Base-by-base conservation (phyloP, 2,113 vertebrate genomes). In the Kryptolebias marmoratus region DNA sequence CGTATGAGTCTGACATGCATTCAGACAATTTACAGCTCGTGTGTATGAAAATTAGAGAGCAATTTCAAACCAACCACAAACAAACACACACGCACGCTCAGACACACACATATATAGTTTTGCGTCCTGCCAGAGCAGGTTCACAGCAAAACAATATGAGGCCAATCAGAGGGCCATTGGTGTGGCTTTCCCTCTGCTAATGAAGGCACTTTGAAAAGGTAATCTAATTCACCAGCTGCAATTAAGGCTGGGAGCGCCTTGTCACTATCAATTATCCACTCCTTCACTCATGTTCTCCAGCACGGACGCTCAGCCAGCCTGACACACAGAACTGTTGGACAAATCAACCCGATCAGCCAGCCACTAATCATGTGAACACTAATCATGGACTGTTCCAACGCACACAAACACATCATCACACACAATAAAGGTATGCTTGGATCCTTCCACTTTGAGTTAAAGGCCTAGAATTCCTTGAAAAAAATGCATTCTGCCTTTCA, bases 151-250 rank as follows among this genome's bases (percentile, higher is more conserved):
- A 91, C 90, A 91, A 91, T 92, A 91, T 91, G 92, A 91, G 87
- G 84, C 88, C 89, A 93, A 92, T 93, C 90, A 93, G 75, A 77
- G 72, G 79, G 86, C 81, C 78, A 81, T 87, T 90, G 88, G 88
- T 90, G 89, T 90, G 87, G 81, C 87, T 92, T 87, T 93, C 85
- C 78, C 84, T 78, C 76, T 77, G 81, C 86, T 94, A 94, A 93
- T 92, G 88, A 93, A 91, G 88, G 86, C 87, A 91, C 91, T 94
- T 92, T 91, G 90, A 91, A 91, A 91, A 91, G 90, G 93, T 93
- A 93, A 93, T 93, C 91, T 92, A 93, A 93, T 93, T 92, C 89
- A 90, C 91, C 88, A 82, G 83, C 89, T 91, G 92, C 92, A 94
- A 94, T 94, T 94, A 93, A 91, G 90, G 86, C 79, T 72, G 79